These are phyloP conservation scores for Salarias fasciatus DNA, from an alignment of 2,797 vertebrate species.

Conservation along the genomic window DNA sequence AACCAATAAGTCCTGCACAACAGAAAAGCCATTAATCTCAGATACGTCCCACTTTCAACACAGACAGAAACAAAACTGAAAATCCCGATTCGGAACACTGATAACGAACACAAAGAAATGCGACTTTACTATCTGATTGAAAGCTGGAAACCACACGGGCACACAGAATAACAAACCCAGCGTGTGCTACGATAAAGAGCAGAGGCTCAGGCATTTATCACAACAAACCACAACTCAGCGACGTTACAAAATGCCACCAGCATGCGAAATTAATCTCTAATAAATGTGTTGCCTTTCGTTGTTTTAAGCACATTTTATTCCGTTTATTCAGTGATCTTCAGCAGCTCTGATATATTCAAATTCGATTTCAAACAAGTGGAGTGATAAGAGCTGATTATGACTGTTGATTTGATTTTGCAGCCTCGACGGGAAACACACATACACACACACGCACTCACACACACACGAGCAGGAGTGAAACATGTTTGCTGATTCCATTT, in stretches of 20 bases:
- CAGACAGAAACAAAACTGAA: constrained; percentile 11
- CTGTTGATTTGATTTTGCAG: constrained; percentile 37
- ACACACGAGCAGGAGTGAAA: constrained; percentile 1
- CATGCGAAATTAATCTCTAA: neutral
- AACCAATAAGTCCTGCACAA: neutral
- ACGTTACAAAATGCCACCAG: neutral
- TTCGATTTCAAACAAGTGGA: constrained; percentile 23
- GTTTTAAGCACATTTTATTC: neutral
- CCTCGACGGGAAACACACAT: constrained; percentile 27
- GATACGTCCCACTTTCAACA: neutral
- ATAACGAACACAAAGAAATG: neutral
- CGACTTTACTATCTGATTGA: neutral
- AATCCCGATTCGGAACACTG: neutral
- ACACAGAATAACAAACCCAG: neutral
- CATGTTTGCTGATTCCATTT: constrained; percentile 31
- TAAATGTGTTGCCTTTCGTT: neutral
- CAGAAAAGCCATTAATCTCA: constrained; percentile 2
- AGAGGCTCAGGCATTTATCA: too few species aligned
- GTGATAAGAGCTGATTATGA: constrained; percentile 36
- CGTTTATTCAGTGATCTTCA: constrained; percentile 27
- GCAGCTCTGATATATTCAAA: constrained; percentile 20
- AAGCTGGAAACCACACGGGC: constrained; percentile 3
- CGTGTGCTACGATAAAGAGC: neutral
- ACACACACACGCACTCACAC: constrained; percentile 7
- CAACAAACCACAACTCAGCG: neutral